Base-by-base conservation (phyloP, 2,888 invertebrate genomes). In the Tiliacea citrago region DNA sequence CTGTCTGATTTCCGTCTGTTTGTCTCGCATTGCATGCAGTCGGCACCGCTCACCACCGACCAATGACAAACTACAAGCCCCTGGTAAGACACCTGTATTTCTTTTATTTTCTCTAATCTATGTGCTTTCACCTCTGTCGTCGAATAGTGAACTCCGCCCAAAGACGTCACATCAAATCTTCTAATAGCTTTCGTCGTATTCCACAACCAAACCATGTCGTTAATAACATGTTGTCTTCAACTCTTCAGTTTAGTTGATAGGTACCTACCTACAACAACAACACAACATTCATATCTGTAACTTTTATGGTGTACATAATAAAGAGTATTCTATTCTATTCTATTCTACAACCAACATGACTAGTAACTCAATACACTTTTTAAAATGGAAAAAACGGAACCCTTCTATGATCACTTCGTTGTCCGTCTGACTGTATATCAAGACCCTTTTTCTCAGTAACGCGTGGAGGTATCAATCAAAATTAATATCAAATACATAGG, bases 51-150 rank as follows among this genome's bases (percentile, higher is more conserved):
- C 91, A 87, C 78, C 91, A 87, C 67, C 91, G 88, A 88, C 94
- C 91, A 93, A 95, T 96, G 96, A 94, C 93, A 88, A 93, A 89
- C 93, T 96, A 96, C 95, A 95, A 94, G 90, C 95, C 95, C 82
- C 92, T 96, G 95, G 95, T 95, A 94, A 93, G 90, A 90, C 89
- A 86, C 79, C 62, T 79, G 75, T 81, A 73, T 68, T 75, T 69
- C 24, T 86, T 81, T 75, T 73, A 39, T 66, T 73, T 73, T 73
- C 73, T 68, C 8, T 63, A 47, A 61, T 65, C 55, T 74, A 8
- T 79, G 76, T 73, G 79, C 77, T 82, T 49, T 82, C 67, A 83
- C 60, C 55, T 69, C 47, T 77, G 13, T 55, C 47, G 18, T 66
- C 13, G 16, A 16, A 47, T 7, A 16, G 18, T n/a, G 29, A 61